These are phyloP conservation scores for Platichthys stellatus DNA, from an alignment of 2,113 vertebrate species.

Conservation along the genomic window DNA sequence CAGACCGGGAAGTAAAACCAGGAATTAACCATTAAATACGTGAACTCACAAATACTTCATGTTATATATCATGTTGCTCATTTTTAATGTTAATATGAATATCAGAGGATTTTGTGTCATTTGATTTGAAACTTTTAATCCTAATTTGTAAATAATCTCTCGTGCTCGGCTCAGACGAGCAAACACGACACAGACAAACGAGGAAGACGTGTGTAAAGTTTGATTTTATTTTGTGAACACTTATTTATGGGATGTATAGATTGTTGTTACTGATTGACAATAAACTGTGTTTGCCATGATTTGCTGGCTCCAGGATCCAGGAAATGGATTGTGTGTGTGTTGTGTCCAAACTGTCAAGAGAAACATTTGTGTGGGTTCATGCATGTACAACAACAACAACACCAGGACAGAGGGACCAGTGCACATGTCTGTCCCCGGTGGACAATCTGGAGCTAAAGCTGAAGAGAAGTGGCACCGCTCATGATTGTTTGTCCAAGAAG, in stretches of 20 bases:
- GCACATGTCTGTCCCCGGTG: constrained; percentile 14
- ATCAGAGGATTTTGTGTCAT: not conserved
- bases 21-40: not conserved
- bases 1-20: not conserved
- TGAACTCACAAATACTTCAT: not conserved
- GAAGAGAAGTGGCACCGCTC: constrained; percentile 11
- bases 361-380: constrained; percentile 1
- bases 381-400: constrained; percentile 48
- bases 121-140: no score
- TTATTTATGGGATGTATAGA: constrained; percentile 73
- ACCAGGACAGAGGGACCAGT: constrained; percentile 26
- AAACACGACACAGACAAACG: constrained; percentile 23
- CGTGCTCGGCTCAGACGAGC: not conserved
- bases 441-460: constrained; percentile 29
- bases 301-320: not conserved
- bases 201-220: constrained; percentile 60
- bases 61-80: not conserved
- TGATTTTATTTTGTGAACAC: constrained; percentile 71
- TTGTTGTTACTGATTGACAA: constrained; percentile 40
- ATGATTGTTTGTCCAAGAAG: not conserved
- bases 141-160: constrained; percentile 14
- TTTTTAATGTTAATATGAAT: not conserved
- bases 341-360: no score
- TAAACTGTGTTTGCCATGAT: constrained; percentile 69
- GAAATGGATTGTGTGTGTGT: not conserved